A percentile compares a stretch with the other conserved stretches of the same genome.
Evolutionary conservation across 2,113 vertebrate species (phyloP).

Genomic region (Oreamnos americanus): DNA sequence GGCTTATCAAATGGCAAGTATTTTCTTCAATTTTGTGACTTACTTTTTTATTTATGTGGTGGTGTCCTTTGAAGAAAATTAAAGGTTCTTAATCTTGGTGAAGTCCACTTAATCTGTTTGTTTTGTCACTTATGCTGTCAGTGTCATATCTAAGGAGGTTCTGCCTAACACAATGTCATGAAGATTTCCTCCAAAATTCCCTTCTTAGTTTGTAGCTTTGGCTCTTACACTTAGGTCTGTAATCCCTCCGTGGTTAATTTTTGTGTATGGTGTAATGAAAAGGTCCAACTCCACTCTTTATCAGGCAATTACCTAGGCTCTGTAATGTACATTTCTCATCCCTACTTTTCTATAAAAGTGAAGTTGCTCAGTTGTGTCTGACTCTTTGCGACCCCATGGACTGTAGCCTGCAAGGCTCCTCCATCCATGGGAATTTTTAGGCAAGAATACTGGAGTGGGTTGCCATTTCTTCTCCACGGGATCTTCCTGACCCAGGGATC

Average conservation of each 20-base stretch:
- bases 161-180: not conserved
- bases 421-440: not conserved
- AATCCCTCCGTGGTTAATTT: not conserved
- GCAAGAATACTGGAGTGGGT: not conserved
- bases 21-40: not conserved
- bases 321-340: not conserved
- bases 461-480: not conserved
- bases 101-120: not conserved
- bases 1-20: not conserved
- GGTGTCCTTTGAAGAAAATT: not conserved
- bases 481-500: not conserved
- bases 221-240: not conserved
- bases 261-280: not conserved
- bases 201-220: not conserved
- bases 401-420: not conserved
- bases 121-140: not conserved
- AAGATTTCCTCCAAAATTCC: not conserved
- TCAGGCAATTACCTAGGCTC: not conserved
- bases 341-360: not conserved
- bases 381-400: not conserved
- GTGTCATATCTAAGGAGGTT: not conserved
- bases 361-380: not conserved
- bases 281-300: not conserved
- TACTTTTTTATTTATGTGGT: not conserved
- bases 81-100: not conserved